Evolutionary conservation across 1,140 invertebrate genomes (phyloP).

Genomic region (Bombus waltoni): DNA sequence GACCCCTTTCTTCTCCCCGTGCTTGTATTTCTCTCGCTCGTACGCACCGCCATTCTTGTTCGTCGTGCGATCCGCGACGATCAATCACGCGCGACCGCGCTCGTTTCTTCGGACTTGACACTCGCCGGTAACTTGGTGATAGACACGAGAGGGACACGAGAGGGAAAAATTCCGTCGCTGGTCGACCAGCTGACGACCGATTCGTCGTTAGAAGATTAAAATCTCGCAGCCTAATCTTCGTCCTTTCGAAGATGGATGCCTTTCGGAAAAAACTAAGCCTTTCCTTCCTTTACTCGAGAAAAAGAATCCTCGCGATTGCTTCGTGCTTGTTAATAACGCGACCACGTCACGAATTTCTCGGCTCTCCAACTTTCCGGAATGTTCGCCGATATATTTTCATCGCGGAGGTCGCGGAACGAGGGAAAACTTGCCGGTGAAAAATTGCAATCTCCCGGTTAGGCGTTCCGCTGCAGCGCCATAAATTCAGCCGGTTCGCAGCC

Average conservation of each 20-base stretch:
- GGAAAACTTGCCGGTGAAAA: slow-evolving; percentile 29
- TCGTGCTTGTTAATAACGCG: background rate
- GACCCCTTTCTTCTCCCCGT: slow-evolving; percentile 22
- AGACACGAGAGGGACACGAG: slow-evolving; percentile 45
- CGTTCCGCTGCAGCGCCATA: slow-evolving; percentile 8
- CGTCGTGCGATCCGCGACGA: slow-evolving; percentile 33
- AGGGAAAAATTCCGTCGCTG: slow-evolving; percentile 35
- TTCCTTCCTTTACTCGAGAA: background rate
- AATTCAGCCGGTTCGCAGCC: slow-evolving; percentile 16
- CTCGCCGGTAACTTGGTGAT: slow-evolving; percentile 39
- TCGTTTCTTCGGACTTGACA: slow-evolving; percentile 42
- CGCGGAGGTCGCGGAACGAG: background rate
- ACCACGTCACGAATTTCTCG: background rate
- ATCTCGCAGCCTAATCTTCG: slow-evolving; percentile 36
- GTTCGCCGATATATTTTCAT: background rate
- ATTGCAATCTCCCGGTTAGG: slow-evolving; percentile 24
- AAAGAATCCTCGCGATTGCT: background rate
- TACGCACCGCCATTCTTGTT: slow-evolving; percentile 2
- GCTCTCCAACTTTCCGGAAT: background rate
- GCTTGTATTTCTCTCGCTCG: slow-evolving; percentile 26
- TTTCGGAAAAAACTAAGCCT: no score
- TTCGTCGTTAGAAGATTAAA: slow-evolving; percentile 48
- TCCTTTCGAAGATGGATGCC: slow-evolving; percentile 40
- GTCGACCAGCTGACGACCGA: slow-evolving; percentile 35
- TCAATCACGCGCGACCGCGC: slow-evolving; percentile 59